These are phyloP conservation scores for Nysson spinosus DNA, from an alignment of 2,888 invertebrate genomes.

Conservation along the genomic window DNA sequence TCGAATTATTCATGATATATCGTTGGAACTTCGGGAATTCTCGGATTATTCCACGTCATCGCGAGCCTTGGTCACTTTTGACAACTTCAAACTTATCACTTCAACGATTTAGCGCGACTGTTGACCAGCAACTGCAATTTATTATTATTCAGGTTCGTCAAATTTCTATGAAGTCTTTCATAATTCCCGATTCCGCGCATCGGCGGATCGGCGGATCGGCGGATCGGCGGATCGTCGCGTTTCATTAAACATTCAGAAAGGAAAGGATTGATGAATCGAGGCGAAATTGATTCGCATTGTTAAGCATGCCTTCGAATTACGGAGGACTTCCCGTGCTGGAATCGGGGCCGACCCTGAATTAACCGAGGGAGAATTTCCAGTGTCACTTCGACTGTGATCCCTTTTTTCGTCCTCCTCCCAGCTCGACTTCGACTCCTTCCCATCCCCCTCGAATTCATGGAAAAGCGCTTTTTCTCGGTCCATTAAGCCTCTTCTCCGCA, in stretches of 20 bases:
- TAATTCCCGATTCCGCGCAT: conserved; percentile 7
- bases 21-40: no score
- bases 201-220: conserved; percentile 32
- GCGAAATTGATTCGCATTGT: conserved; percentile 40
- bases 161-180: no score
- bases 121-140: no score
- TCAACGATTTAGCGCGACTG: no score
- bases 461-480: conserved; percentile 39
- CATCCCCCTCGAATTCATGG: conserved; percentile 35
- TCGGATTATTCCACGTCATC: no score
- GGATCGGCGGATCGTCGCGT: conserved; percentile 37
- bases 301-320: conserved; percentile 37
- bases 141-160: no score
- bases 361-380: conserved; percentile 2
- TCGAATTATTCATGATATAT: no score
- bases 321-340: conserved; percentile 22
- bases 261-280: conserved; percentile 33
- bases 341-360: conserved; percentile 45
- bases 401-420: not conserved
- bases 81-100: no score
- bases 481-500: conserved; percentile 29
- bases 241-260: conserved; percentile 52
- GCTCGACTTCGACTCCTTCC: conserved; percentile 13
- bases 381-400: not conserved
- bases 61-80: no score